Percentiles rank a stretch among this genome's conserved stretches.
phyloP scores from a whole-genome alignment of 2,113 vertebrate genomes.

The Psittacula cyanocephala region DNA sequence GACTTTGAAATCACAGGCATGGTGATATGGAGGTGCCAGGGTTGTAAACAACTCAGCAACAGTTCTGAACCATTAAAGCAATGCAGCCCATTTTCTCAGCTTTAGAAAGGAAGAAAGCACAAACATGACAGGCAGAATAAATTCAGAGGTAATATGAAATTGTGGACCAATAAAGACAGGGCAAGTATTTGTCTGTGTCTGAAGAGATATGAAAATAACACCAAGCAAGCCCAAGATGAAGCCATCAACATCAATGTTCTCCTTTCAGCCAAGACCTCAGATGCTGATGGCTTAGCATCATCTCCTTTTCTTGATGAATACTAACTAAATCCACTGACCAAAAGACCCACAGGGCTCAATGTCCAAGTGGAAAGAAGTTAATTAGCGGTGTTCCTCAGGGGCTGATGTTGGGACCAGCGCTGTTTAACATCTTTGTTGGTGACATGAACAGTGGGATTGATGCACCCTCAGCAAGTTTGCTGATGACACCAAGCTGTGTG shows the following conservation, averaged over 20 bases:
- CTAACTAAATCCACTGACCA: not conserved
- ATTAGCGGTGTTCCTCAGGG: not conserved
- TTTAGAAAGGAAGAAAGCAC: not conserved
- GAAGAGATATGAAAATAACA: not conserved
- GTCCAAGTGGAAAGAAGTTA: not conserved
- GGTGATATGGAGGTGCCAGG: not conserved
- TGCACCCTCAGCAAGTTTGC: not conserved
- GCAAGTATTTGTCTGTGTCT: not conserved
- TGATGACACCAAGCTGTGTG: not conserved
- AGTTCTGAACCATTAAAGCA: not conserved
- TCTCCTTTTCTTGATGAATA: not conserved
- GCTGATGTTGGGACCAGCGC: not conserved
- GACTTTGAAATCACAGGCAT: not conserved
- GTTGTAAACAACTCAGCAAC: not conserved
- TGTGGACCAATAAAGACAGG: not conserved
- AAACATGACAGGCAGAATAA: not conserved
- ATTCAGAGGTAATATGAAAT: not conserved
- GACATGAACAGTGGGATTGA: not conserved
- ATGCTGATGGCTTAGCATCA: not conserved
- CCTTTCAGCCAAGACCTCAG: accelerated
- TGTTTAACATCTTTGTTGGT: not conserved
- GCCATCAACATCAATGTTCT: not conserved
- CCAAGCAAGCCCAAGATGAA: not conserved
- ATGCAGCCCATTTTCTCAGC: not conserved
- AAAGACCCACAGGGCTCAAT: not conserved